Conservation (phyloP, 2,113 vertebrate species). For the Microcebus tavaratra region DNA sequence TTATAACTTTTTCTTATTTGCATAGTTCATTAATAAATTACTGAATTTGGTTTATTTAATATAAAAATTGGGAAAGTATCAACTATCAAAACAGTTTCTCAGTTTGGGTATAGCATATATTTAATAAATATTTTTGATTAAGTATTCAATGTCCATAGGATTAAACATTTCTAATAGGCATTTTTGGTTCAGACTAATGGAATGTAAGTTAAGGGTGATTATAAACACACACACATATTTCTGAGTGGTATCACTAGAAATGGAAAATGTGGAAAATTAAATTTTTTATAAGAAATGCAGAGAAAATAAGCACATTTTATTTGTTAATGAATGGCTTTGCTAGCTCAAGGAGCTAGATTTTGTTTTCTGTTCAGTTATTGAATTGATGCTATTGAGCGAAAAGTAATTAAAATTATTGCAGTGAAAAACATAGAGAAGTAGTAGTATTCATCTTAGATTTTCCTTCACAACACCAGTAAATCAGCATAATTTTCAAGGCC, state of each 20-base stretch:
- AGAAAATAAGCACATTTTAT: constrained; percentile 40
- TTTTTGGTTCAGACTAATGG: not conserved
- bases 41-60: constrained; percentile 1
- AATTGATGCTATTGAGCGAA: not conserved
- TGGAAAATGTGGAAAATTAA: not conserved
- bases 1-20: not conserved
- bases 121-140: not conserved
- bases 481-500: constrained; percentile 49
- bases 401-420: constrained; percentile 26
- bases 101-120: not conserved
- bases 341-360: not conserved
- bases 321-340: not conserved
- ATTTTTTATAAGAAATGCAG: constrained; percentile 18
- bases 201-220: not conserved
- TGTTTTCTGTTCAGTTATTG: not conserved
- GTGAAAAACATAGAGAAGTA: not conserved
- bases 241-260: not conserved
- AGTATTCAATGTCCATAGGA: not conserved
- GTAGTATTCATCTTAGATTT: not conserved
- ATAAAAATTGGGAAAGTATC: not conserved
- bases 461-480: constrained; percentile 24
- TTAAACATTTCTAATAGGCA: not conserved
- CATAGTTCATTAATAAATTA: not conserved
- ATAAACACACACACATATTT: not conserved
- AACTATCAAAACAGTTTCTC: not conserved